A percentile compares a stretch with the other conserved stretches of the same genome.
These are phyloP conservation scores for Lissonota sp. DNA, from an alignment of 2,888 invertebrate genomes.

Conservation along the genomic window DNA sequence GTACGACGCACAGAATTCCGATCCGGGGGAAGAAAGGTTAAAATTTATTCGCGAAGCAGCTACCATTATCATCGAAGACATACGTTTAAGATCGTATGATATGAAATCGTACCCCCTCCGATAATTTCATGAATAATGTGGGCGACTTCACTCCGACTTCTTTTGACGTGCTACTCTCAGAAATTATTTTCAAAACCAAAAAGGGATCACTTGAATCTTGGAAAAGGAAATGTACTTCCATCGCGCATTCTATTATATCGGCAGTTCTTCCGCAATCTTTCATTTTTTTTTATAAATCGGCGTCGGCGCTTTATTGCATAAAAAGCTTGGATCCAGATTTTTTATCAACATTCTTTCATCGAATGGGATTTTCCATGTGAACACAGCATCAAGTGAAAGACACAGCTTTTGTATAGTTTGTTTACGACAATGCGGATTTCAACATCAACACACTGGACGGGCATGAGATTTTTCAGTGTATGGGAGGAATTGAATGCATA, in stretches of 20 bases:
- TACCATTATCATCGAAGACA: conserved; percentile 61
- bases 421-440: conserved; percentile 45
- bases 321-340: conserved; percentile 60
- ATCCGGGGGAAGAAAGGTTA: conserved; percentile 55
- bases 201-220: conserved; percentile 47
- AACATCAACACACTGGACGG: conserved; percentile 31
- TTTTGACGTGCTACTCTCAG: conserved; percentile 50
- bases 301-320: conserved; percentile 51
- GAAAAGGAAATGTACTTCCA: conserved; percentile 45
- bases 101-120: conserved; percentile 50
- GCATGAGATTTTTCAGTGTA: conserved; percentile 28
- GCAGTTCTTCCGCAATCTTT: conserved; percentile 75
- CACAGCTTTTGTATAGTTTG: conserved; percentile 18
- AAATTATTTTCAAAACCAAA: conserved; percentile 58
- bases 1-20: conserved; percentile 49
- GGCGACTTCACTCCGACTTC: conserved; percentile 33
- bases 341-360: conserved; percentile 36
- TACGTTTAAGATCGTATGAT: conserved; percentile 59
- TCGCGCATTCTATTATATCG: conserved; percentile 64
- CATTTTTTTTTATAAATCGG: conserved; percentile 69
- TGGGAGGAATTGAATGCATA: conserved; percentile 39
- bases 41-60: conserved; percentile 56
- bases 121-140: conserved; percentile 47
- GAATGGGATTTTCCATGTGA: conserved; percentile 36
- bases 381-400: conserved; percentile 25